phyloP scores from a whole-genome alignment of 2,888 invertebrate species.

The Chouioia cunea region DNA sequence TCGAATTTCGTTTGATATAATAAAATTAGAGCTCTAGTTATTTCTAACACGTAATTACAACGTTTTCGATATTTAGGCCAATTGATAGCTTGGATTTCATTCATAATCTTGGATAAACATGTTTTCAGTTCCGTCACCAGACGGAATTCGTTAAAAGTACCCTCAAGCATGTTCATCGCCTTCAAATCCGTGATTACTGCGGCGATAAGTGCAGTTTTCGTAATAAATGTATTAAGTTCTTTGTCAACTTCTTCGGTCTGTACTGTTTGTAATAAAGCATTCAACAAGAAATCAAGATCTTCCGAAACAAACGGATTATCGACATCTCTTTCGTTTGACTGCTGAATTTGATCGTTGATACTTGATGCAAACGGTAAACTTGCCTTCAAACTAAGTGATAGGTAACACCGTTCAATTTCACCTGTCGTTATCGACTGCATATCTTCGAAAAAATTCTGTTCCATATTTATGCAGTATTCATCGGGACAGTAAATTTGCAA shows the following conservation, averaged over 20 bases:
- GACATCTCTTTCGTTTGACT: constrained; percentile 55
- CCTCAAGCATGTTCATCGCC: constrained; percentile 52
- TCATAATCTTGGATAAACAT: constrained; percentile 49
- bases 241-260: constrained; percentile 35
- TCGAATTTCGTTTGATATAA: constrained; percentile 54
- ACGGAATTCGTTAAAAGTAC: constrained; percentile 43
- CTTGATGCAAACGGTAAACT: constrained; percentile 46
- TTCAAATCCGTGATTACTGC: constrained; percentile 56
- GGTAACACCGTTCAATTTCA: constrained; percentile 55
- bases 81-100: constrained; percentile 48
- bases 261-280: constrained; percentile 48
- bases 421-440: constrained; percentile 43
- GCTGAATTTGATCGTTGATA: background rate
- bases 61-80: constrained; percentile 35
- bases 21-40: constrained; percentile 53
- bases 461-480: constrained; percentile 31
- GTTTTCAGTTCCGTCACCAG: constrained; percentile 48
- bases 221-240: constrained; percentile 49
- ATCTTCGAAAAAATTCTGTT: constrained; percentile 45
- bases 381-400: constrained; percentile 51
- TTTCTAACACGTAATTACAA: constrained; percentile 41
- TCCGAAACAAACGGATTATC: constrained; percentile 44
- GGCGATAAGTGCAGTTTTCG: constrained; percentile 54
- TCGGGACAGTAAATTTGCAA: constrained; percentile 3
- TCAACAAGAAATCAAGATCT: constrained; percentile 45